Evolutionary conservation across 2,888 invertebrate genomes (phyloP), one percentile per base, ranked within the genome.

Genomic region (Trissoscelio sp.): DNA sequence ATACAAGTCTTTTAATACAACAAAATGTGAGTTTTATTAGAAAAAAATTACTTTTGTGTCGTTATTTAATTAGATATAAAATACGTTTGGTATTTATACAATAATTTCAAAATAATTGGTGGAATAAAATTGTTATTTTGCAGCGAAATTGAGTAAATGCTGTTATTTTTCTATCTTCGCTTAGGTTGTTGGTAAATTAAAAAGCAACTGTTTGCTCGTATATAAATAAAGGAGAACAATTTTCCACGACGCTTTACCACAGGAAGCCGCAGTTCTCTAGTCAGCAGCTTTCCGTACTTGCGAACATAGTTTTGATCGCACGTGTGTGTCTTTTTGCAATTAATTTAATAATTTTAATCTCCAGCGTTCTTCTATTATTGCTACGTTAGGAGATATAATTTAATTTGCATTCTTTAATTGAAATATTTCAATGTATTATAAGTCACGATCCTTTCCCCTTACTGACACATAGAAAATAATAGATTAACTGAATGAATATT

Each of bases 101-200:
- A 24, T n/a, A n/a, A n/a, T n/a, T n/a, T n/a, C n/a, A n/a, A n/a
- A n/a, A n/a, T n/a, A n/a, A n/a, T n/a, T n/a, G n/a, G n/a, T n/a
- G n/a, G n/a, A n/a, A n/a, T n/a, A n/a, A n/a, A n/a, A n/a, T n/a
- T n/a, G n/a, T n/a, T n/a, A n/a, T n/a, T n/a, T n/a, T n/a, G n/a
- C n/a, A n/a, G n/a, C n/a, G n/a, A 24, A 24, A 24, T 24, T 6
- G 24, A 6, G 24, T 4, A 24, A 24, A 24, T 24, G 24, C 24
- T 3, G 6, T 24, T 24, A 42, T 42, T 46, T 46, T 46, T 46
- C 20, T 46, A 9, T 20, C 20, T 46, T 20, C 3, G 18, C 20
- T 46, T 46, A 46, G 11, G 46, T 46, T 46, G 18, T 20, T 20
- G 46, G 18, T 46, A 46, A 46, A 46, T 46, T 18, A 46, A 46